Evolutionary conservation across 2,113 vertebrate genomes (phyloP).

Genomic region (Poecile atricapillus): DNA sequence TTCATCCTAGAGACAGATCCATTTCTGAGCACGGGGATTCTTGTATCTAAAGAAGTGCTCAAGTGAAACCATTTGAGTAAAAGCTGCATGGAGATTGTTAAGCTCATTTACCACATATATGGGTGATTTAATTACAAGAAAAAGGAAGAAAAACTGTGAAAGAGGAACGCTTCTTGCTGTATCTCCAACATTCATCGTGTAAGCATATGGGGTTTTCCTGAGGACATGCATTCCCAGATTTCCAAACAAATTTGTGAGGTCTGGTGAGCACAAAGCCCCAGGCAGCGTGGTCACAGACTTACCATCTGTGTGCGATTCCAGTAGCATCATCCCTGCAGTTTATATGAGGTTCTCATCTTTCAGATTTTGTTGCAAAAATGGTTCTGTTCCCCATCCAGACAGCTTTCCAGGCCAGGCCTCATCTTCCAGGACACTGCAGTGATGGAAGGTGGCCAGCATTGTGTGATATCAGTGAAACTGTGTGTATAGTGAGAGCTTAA

Average conservation of each 20-base stretch:
- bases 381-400: background rate
- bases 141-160: background rate
- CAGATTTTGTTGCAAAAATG: background rate
- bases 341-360: background rate
- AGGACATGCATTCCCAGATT: background rate
- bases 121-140: background rate
- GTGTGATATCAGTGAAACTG: background rate
- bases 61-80: background rate
- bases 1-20: background rate
- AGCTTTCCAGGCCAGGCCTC: background rate
- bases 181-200: background rate
- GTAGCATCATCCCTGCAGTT: background rate
- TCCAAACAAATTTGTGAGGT: background rate
- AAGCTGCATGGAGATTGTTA: background rate
- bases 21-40: background rate
- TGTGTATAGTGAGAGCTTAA: background rate
- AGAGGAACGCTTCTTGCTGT: background rate
- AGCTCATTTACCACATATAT: background rate
- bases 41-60: background rate
- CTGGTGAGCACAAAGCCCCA: background rate
- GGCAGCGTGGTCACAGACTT: background rate
- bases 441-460: background rate
- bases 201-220: background rate
- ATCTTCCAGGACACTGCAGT: constrained; percentile 12
- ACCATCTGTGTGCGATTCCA: background rate